Base-by-base conservation (phyloP, 2,113 vertebrate genomes). In the Gymnocephalus cernua region DNA sequence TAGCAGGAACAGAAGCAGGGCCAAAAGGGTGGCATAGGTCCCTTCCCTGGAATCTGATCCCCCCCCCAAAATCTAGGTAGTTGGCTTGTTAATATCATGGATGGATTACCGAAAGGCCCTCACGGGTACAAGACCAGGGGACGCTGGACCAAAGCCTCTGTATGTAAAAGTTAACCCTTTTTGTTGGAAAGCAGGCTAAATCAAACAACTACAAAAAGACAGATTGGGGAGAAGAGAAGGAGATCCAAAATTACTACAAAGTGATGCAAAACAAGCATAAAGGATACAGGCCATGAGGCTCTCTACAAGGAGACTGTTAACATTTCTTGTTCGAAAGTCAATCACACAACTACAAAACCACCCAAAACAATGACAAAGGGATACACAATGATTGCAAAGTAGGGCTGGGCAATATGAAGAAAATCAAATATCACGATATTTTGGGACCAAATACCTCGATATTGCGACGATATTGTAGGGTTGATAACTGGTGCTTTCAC, bases 11-110 rank as follows among this genome's bases (percentile, higher is more conserved):
- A 48, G 59, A 67, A 41, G 23, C 13, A 61, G 57, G 50, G 45
- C 56, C 25, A 48, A 12, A 74, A 53, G 41, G 50, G 51, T 27
- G 23, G 23, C 53, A 73, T 32, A 0, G 29, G 3, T 11, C 25
- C 11, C 27, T 61, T 32, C 18, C 15, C 45, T 48, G 16, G 38
- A 59, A 51, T 79, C 45, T 66, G 70, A 71, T 23, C 7, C 16
- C 5, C 15, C n/a, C 2, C 19, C 53, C 54, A 32, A 15, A 58
- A 51, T 25, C 23, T 21, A 23, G 45, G 35, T 47, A 32, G 61
- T 54, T 45, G 51, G 45, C 59, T 69, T 66, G 54, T 80, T 67
- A 50, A 50, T 74, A 23, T 47, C 19, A 48, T 18, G 27, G 16
- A 56, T 35, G 47, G 19, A 80, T 72, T 58, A 57, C 57, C 74